Evolutionary conservation across 2,888 invertebrate genomes (phyloP).

Genomic region (Tenthredo scrophulariae): DNA sequence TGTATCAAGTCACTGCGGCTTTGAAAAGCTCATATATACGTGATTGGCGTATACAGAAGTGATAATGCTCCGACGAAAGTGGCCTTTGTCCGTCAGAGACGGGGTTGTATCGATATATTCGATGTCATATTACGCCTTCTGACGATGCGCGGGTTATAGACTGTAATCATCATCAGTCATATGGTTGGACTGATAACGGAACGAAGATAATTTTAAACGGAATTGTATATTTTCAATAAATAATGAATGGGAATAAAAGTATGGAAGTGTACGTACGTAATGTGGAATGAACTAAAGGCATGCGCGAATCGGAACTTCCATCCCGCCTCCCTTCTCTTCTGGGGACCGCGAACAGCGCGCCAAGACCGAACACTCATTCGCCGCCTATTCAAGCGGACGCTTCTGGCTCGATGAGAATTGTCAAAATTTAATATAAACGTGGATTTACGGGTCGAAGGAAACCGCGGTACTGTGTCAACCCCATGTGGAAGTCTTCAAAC

Average conservation of each 20-base stretch:
- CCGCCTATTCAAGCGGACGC: slow-evolving; percentile 53
- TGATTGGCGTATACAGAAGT: neutral
- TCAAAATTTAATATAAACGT: slow-evolving; percentile 31
- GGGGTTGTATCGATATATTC: neutral
- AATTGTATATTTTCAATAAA: neutral
- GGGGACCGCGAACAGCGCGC: slow-evolving; percentile 28
- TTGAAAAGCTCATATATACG: neutral
- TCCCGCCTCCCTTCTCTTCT: slow-evolving; percentile 29
- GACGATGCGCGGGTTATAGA: neutral
- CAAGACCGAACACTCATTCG: slow-evolving; percentile 47
- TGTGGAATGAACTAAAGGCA: slow-evolving; percentile 40
- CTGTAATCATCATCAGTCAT: neutral
- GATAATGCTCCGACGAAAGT: neutral
- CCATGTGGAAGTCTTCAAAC: neutral
- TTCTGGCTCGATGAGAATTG: slow-evolving; percentile 47
- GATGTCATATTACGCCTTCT: neutral
- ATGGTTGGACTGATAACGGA: neutral
- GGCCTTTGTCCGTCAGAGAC: neutral
- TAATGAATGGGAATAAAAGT: neutral
- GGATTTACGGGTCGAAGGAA: neutral
- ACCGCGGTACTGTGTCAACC: neutral
- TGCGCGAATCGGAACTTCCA: slow-evolving; percentile 48
- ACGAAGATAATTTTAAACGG: neutral
- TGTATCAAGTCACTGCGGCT: neutral
- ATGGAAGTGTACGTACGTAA: neutral